Percentiles rank a stretch among this genome's conserved stretches.
Conservation (phyloP, 2,797 vertebrate genomes). For the Pyrocephalus nanus region DNA sequence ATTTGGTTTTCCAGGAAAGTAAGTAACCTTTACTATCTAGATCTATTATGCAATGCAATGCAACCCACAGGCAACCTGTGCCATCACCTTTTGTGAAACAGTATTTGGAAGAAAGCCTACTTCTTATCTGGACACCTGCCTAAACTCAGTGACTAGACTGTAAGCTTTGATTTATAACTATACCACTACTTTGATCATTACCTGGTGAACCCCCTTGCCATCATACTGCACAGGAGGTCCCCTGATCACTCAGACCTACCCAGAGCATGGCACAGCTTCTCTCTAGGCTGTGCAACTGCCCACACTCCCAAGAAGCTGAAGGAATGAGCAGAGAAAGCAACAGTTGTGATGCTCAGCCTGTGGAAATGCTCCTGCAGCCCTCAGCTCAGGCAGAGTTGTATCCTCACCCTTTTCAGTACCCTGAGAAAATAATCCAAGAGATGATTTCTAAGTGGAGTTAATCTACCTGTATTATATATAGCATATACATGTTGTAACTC, state of each 20-base stretch:
- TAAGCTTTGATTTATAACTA: neutral
- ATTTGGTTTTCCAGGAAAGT: neutral
- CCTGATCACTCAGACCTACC: neutral
- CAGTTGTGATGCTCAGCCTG: rapidly evolving
- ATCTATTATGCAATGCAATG: neutral
- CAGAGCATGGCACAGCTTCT: neutral
- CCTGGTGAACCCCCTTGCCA: neutral
- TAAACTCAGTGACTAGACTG: neutral
- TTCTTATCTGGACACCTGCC: neutral
- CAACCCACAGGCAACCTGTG: neutral
- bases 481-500: neutral
- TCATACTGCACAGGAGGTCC: neutral
- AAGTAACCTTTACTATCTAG: neutral
- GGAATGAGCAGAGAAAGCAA: neutral
- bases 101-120: neutral
- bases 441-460: neutral
- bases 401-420: neutral
- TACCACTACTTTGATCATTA: neutral
- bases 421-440: neutral
- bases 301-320: neutral
- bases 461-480: neutral
- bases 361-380: neutral
- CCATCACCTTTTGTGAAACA: neutral
- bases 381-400: neutral
- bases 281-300: no score